These are phyloP conservation scores for Ips nitidus DNA, from an alignment of 1,140 invertebrate species.

Conservation along the genomic window DNA sequence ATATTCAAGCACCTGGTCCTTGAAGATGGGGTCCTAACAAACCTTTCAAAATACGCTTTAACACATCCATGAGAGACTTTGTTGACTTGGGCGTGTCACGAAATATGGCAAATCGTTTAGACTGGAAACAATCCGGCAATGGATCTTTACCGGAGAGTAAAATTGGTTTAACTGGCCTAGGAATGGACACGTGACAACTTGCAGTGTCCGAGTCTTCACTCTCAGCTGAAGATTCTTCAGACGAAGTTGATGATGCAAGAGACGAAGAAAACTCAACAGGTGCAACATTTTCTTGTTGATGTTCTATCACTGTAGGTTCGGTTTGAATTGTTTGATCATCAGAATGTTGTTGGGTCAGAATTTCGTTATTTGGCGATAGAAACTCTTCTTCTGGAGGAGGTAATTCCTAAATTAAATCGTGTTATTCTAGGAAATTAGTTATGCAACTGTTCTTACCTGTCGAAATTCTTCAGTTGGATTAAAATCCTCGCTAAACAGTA, in stretches of 20 bases:
- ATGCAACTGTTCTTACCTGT: not conserved
- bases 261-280: too few species aligned
- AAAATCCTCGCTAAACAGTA: not conserved
- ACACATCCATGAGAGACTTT: conserved; percentile 35
- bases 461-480: not conserved
- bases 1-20: too few species aligned
- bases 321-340: too few species aligned
- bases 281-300: too few species aligned
- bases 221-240: not conserved
- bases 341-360: too few species aligned
- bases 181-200: conserved; percentile 21
- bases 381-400: too few species aligned
- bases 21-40: not conserved
- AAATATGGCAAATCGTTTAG: conserved; percentile 43
- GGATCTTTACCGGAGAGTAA: not conserved
- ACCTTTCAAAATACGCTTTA: conserved; percentile 31
- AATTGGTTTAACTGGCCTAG: conserved; percentile 9
- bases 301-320: too few species aligned
- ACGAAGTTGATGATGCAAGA: not conserved
- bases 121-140: conserved; percentile 10
- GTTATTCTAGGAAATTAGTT: not conserved
- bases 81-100: conserved; percentile 34
- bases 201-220: conserved; percentile 1
- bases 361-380: too few species aligned
- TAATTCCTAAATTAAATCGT: not conserved